Evolutionary conservation across 2,797 vertebrate species (phyloP).

Genomic region (Sebastes minor): DNA sequence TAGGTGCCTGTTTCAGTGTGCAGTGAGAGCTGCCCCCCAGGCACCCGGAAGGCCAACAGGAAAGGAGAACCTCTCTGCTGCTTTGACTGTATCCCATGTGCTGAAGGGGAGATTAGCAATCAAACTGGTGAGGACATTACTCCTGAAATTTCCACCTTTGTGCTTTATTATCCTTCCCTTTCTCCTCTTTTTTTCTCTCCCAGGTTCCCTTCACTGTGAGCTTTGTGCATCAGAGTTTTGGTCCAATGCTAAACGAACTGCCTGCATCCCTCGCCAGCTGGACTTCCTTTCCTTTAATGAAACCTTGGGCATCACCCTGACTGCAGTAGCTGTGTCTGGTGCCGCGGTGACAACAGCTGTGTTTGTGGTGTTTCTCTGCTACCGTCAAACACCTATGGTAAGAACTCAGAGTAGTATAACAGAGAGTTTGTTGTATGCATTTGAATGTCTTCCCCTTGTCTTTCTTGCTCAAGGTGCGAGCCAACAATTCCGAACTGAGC

Average conservation of each 20-base stretch:
- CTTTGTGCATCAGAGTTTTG: slow-evolving; percentile 79
- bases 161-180: too few relatives aligned
- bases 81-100: slow-evolving; percentile 79
- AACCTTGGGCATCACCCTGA: slow-evolving; percentile 76
- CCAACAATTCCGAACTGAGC: slow-evolving; percentile 80
- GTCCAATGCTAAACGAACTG: slow-evolving; percentile 69
- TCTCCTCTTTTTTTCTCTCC: too few relatives aligned
- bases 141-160: too few relatives aligned
- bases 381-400: slow-evolving; percentile 79
- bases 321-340: slow-evolving; percentile 72
- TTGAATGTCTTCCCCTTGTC: not conserved
- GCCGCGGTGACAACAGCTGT: slow-evolving; percentile 69
- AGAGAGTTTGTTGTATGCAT: not conserved
- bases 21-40: slow-evolving; percentile 75
- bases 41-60: slow-evolving; percentile 63
- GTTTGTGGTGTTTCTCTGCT: slow-evolving; percentile 73
- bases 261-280: slow-evolving; percentile 72
- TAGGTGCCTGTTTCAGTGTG: slow-evolving; percentile 64
- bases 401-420: slow-evolving; percentile 24
- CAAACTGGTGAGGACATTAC: slow-evolving; percentile 59
- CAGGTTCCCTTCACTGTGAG: slow-evolving; percentile 75
- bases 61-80: slow-evolving; percentile 78
- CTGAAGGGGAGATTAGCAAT: slow-evolving; percentile 79
- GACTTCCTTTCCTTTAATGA: slow-evolving; percentile 82
- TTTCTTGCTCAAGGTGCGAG: slow-evolving; percentile 55